Evolutionary conservation across 1,140 invertebrate species (phyloP).

Genomic region (Drosophila fuyamai): DNA sequence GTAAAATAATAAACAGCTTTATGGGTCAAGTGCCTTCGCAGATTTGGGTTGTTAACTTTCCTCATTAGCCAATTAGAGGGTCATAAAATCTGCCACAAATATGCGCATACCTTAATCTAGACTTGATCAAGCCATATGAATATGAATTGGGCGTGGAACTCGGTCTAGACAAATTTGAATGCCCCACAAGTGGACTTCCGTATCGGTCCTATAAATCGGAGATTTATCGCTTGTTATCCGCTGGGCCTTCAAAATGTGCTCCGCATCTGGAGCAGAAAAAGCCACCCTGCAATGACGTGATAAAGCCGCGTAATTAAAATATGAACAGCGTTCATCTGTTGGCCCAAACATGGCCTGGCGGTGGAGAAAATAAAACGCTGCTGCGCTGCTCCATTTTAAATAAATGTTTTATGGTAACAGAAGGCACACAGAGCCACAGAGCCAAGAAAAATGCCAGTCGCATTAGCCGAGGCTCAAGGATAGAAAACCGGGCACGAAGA

Average conservation of each 20-base stretch:
- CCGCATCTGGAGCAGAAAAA: slow-evolving; percentile 17
- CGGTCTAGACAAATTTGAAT: slow-evolving; percentile 18
- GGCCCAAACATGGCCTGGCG: slow-evolving; percentile 31
- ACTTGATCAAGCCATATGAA: neutral
- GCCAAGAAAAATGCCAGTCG: slow-evolving; percentile 60
- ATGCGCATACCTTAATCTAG: neutral
- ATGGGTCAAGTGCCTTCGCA: slow-evolving; percentile 20
- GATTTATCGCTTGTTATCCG: slow-evolving; percentile 25
- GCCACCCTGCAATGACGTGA: slow-evolving; percentile 71
- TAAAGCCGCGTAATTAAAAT: slow-evolving; percentile 81
- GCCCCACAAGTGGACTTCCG: slow-evolving; percentile 22
- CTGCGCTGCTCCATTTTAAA: slow-evolving; percentile 79
- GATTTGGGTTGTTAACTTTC: neutral
- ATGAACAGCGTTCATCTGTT: slow-evolving; percentile 76
- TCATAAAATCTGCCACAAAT: slow-evolving; percentile 24
- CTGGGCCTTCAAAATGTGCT: slow-evolving; percentile 46
- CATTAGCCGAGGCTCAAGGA: slow-evolving; percentile 73
- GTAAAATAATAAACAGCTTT: slow-evolving; percentile 2
- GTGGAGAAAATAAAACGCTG: slow-evolving; percentile 22
- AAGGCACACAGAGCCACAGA: slow-evolving; percentile 30
- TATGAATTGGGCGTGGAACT: neutral
- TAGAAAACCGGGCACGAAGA: slow-evolving; percentile 69
- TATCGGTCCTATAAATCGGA: slow-evolving; percentile 14
- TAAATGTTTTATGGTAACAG: slow-evolving; percentile 76
- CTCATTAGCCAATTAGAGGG: slow-evolving; percentile 28